phyloP scores from a whole-genome alignment of 2,113 vertebrate species.

The Natator depressus region DNA sequence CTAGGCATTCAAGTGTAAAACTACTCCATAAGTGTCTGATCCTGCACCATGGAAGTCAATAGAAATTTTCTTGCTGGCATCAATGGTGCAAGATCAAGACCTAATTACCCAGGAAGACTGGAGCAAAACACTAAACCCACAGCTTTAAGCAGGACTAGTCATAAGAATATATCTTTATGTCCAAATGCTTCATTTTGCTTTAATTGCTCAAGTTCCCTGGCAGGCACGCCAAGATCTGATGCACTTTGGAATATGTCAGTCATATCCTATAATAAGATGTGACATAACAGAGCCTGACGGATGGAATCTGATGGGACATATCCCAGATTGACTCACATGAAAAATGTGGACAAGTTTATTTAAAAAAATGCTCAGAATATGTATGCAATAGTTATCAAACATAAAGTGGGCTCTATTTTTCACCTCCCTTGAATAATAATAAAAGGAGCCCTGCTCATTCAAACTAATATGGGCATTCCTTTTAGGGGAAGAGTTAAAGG shows the following conservation, averaged over 20 bases:
- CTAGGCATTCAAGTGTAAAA: background rate
- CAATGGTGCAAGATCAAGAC: background rate
- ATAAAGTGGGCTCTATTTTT: background rate
- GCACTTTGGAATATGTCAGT: background rate
- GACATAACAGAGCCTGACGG: background rate
- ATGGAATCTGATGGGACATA: background rate
- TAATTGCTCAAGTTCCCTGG: background rate
- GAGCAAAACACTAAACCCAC: background rate
- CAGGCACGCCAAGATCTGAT: background rate
- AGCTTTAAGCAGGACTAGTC: background rate
- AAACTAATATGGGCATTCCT: background rate
- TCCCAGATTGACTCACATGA: background rate
- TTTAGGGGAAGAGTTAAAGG: background rate
- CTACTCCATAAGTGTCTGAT: background rate
- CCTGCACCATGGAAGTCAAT: background rate
- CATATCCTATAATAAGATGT: background rate
- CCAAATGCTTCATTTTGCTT: background rate
- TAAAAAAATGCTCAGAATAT: background rate
- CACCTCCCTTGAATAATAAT: background rate
- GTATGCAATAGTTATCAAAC: background rate
- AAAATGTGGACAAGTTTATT: background rate
- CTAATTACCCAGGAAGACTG: background rate
- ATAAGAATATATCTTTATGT: background rate
- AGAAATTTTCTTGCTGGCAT: background rate
- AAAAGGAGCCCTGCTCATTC: background rate